A percentile compares a stretch with the other conserved stretches of the same genome.
These are phyloP conservation scores for Nomada fabriciana DNA, from an alignment of 2,888 invertebrate genomes.

Conservation along the genomic window DNA sequence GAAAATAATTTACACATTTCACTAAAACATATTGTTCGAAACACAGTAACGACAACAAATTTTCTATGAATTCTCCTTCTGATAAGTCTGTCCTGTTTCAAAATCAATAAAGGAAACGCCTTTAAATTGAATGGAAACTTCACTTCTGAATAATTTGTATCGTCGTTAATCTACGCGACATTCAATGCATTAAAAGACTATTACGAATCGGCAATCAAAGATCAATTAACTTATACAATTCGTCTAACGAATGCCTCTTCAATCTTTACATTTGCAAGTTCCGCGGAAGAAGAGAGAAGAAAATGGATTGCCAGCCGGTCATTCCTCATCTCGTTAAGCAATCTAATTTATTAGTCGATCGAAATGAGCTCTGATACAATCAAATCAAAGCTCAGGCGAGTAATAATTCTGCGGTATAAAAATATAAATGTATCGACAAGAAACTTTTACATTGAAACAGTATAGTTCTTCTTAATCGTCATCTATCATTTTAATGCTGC, in stretches of 20 bases:
- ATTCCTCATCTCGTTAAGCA: neutral
- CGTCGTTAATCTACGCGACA: neutral
- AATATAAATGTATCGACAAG: neutral
- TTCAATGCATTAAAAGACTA: neutral
- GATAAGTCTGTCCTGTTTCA: neutral
- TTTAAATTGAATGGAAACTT: neutral
- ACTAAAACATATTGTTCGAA: no score
- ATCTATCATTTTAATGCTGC: neutral
- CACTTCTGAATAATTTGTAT: neutral
- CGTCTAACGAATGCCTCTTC: neutral
- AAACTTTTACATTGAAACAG: neutral
- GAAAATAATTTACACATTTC: no score
- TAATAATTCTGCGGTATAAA: neutral
- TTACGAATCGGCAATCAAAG: conserved; percentile 4
- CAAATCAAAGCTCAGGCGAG: neutral
- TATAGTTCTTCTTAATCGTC: neutral
- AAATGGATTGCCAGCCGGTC: conserved; percentile 2
- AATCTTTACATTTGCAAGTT: neutral
- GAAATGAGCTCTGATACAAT: neutral
- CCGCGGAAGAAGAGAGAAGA: neutral
- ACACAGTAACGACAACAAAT: no score
- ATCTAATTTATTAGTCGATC: conserved; percentile 14
- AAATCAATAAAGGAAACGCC: neutral
- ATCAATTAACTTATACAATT: conserved; percentile 5
- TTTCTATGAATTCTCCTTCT: no score